phyloP scores from a whole-genome alignment of 2,888 invertebrate species.

The Spatulosminthurus flaviceps region DNA sequence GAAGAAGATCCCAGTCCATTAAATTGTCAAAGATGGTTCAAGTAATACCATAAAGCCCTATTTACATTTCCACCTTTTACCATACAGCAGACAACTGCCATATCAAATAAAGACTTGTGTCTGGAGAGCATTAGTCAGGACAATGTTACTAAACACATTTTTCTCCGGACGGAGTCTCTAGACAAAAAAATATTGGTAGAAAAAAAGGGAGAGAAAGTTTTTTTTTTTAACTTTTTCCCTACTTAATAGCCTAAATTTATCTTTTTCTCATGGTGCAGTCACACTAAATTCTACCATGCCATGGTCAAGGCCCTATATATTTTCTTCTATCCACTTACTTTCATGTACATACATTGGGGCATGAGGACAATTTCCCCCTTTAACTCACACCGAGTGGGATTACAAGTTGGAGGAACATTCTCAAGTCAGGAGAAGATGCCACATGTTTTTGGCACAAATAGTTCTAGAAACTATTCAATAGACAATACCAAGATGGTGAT shows the following conservation, averaged over 20 bases:
- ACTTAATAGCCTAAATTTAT: no score
- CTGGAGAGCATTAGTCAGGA: not conserved
- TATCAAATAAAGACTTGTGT: not conserved
- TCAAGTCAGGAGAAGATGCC: not conserved
- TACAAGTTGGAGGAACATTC: not conserved
- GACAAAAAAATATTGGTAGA: no score
- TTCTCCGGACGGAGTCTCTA: no score
- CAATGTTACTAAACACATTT: not conserved
- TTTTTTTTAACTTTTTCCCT: no score
- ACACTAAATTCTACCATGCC: no score
- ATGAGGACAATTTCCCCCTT: not conserved
- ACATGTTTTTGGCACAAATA: no score
- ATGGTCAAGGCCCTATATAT: no score
- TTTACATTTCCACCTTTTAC: not conserved
- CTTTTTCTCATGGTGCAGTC: no score
- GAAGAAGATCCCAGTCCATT: not conserved
- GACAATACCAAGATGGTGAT: no score
- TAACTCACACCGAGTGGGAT: not conserved
- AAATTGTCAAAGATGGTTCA: slow-evolving; percentile 3
- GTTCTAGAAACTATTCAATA: no score
- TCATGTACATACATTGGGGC: not conserved
- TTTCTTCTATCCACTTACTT: not conserved
- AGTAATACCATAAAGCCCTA: not conserved
- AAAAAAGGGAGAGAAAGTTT: no score
- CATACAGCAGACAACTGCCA: not conserved